Conservation (phyloP, 2,888 invertebrate genomes). For the Ophion obscuratus region DNA sequence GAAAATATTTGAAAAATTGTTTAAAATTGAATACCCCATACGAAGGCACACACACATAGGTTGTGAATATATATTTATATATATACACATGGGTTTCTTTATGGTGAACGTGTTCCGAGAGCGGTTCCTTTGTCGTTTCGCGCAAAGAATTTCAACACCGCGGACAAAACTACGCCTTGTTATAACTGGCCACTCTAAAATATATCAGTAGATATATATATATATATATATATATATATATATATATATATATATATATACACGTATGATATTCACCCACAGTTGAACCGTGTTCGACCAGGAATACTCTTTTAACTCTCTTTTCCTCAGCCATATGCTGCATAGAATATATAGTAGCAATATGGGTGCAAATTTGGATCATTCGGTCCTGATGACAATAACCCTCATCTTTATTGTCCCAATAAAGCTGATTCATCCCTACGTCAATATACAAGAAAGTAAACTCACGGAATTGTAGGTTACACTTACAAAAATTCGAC, state of each 20-base stretch:
- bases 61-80: not conserved
- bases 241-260: slow-evolving; percentile 45
- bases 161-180: slow-evolving; percentile 69
- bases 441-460: too few species aligned
- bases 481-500: too few species aligned
- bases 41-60: not conserved
- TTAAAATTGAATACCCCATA: slow-evolving; percentile 14
- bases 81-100: slow-evolving; percentile 20
- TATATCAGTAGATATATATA: slow-evolving; percentile 25
- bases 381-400: not conserved
- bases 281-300: slow-evolving; percentile 33
- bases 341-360: slow-evolving; percentile 1
- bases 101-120: slow-evolving; percentile 30
- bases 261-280: slow-evolving; percentile 48
- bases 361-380: slow-evolving; percentile 27
- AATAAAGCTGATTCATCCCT: too few species aligned
- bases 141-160: slow-evolving; percentile 76
- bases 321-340: slow-evolving; percentile 31
- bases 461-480: too few species aligned
- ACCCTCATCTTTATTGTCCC: not conserved
- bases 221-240: slow-evolving; percentile 16
- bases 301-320: slow-evolving; percentile 30
- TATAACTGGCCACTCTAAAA: slow-evolving; percentile 57
- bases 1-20: not conserved
- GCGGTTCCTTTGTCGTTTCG: slow-evolving; percentile 77